Evolutionary conservation across 2,888 invertebrate genomes (phyloP), one percentile per base, ranked within the genome.

Genomic region (Ferrisia virgata): DNA sequence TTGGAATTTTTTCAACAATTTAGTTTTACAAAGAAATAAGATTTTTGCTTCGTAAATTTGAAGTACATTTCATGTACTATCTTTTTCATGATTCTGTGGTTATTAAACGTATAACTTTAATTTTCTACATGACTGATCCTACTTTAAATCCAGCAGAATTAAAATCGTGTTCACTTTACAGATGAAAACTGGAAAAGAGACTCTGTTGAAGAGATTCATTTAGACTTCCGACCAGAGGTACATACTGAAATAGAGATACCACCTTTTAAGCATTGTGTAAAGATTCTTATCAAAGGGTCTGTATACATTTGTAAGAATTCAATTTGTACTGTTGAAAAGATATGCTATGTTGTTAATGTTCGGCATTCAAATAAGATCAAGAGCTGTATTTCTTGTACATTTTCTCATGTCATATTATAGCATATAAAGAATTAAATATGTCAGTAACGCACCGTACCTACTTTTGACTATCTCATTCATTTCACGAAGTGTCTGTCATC

Each of bases 251-350:
- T 82, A 2, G 18, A 36, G 5, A 15, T 82, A 69, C 82, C 82
- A 1, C 3, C 6, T 9, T 39, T 9, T n/a, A 13, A 69, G 31
- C n/a, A 40, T 15, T 3, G 15, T 25, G 18, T 43, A 6, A 82
- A 82, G 31, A 31, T 82, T n/a, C 36, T 82, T 0, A 36, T 82
- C 5, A 31, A 82, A 2, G 82, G 72, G 25, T 13, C 15, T 5
- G 40, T 69, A 31, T 82, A 82, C 33, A 25, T 43, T 69, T 82
- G 82, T 43, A 72, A 76, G 31, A 69, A 72, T 40, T 39, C 36
- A 1, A 18, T 40, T 6, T 82, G 82, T 43, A 18, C 69, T 11
- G 31, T 69, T 2, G 43, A 69, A 11, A 69, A 82, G 28, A 43
- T 82, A 40, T 40, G 6, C 28, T 82, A 69, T 28, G 31, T 82